These are phyloP conservation scores for Sylvietta virens DNA, from an alignment of 2,113 vertebrate genomes.

Conservation along the genomic window DNA sequence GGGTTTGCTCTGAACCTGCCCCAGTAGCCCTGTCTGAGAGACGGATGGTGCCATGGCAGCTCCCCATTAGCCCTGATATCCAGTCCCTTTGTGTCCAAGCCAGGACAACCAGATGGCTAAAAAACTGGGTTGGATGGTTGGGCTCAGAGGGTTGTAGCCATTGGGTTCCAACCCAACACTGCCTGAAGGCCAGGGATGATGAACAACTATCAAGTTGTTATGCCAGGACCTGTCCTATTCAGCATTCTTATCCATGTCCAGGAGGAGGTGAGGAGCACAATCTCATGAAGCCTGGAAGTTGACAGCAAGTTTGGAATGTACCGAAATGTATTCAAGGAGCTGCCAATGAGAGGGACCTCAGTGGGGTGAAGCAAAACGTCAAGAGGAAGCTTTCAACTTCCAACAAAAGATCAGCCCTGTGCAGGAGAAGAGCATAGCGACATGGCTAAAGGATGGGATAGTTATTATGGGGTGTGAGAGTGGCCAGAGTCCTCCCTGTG, in stretches of 20 bases:
- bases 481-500: neutral
- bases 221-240: neutral
- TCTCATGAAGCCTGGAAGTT: neutral
- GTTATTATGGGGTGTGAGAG: neutral
- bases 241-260: neutral
- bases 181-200: neutral
- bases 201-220: neutral
- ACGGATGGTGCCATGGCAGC: neutral
- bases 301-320: neutral
- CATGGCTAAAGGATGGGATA: neutral
- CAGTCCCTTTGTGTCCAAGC: neutral
- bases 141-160: neutral
- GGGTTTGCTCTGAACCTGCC: neutral
- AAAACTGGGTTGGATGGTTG: neutral
- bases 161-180: neutral
- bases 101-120: neutral
- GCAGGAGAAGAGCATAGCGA: neutral
- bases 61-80: neutral
- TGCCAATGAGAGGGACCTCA: neutral
- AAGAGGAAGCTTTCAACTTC: neutral
- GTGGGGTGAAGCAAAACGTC: neutral
- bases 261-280: neutral
- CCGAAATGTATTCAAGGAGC: neutral
- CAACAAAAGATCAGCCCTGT: neutral
- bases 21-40: fast-evolving